A percentile compares a stretch with the other conserved stretches of the same genome.
Evolutionary conservation across 2,797 vertebrate species (phyloP).

Genomic region (Alosa sapidissima): DNA sequence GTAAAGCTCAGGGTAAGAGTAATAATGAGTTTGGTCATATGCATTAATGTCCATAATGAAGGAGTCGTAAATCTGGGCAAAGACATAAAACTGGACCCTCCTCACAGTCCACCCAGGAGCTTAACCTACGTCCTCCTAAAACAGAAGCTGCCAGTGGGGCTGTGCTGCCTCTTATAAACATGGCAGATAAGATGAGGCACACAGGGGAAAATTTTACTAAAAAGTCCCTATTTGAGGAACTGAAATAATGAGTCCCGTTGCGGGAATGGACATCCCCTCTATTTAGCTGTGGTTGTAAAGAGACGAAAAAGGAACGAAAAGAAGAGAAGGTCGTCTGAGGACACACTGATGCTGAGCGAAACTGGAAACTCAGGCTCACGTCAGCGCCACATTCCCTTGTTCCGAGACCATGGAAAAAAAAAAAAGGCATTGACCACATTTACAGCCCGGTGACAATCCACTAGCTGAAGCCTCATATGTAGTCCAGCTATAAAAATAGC

Average conservation of each 20-base stretch:
- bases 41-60: not conserved
- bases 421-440: slow-evolving; percentile 55
- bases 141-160: not conserved
- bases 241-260: not conserved
- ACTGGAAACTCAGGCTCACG: slow-evolving; percentile 65
- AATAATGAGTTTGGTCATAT: slow-evolving; percentile 11
- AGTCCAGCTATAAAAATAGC: slow-evolving; percentile 33
- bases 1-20: not conserved
- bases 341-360: slow-evolving; percentile 50
- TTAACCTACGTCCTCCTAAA: not conserved
- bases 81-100: not conserved
- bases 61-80: not conserved
- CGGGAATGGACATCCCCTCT: slow-evolving; percentile 6
- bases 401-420: slow-evolving; percentile 68
- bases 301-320: slow-evolving; percentile 21
- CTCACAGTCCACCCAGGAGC: not conserved
- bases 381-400: slow-evolving; percentile 59
- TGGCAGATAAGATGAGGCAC: not conserved
- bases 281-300: slow-evolving; percentile 30
- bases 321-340: slow-evolving; percentile 66
- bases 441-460: slow-evolving; percentile 56
- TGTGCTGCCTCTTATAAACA: not conserved
- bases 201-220: slow-evolving; percentile 12
- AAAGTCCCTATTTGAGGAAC: slow-evolving; percentile 7
- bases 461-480: slow-evolving; percentile 41